A percentile compares a stretch with the other conserved stretches of the same genome.
phyloP scores from a whole-genome alignment of 1,140 invertebrate species.

The Ditylenchus dipsaci region DNA sequence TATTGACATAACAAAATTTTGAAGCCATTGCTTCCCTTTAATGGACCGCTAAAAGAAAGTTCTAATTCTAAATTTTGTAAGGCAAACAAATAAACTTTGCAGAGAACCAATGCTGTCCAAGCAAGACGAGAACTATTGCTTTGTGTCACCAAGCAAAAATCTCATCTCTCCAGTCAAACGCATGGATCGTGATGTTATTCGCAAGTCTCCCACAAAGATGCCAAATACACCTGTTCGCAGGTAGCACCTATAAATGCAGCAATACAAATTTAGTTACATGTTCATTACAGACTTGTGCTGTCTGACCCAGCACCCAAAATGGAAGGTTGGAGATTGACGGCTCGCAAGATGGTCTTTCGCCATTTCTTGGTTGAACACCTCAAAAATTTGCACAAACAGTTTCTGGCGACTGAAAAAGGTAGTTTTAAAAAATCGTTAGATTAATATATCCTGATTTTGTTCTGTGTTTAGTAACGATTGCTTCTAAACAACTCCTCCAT shows the following conservation, averaged over 20 bases:
- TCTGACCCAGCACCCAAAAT: neutral
- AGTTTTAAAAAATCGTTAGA: neutral
- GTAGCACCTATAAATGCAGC: neutral
- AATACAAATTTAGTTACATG: neutral
- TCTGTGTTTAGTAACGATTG: neutral
- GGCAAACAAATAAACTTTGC: too few species aligned
- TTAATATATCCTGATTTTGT: neutral
- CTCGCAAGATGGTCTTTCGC: constrained; percentile 7
- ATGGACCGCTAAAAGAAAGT: too few species aligned
- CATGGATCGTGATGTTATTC: neutral
- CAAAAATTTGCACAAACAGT: neutral
- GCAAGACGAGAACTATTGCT: too few species aligned
- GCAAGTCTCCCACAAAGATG: neutral
- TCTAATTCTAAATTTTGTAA: too few species aligned
- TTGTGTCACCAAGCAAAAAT: neutral
- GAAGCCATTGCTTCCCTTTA: too few species aligned
- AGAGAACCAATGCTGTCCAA: too few species aligned
- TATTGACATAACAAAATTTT: too few species aligned
- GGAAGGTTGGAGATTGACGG: constrained; percentile 3
- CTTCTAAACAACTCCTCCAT: neutral
- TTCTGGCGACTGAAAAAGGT: neutral
- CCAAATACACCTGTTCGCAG: neutral
- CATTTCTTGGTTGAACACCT: neutral
- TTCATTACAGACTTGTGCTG: neutral
- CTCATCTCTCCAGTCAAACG: neutral